A percentile compares a stretch with the other conserved stretches of the same genome.
Conservation (phyloP, 2,797 vertebrate genomes). For the Ptychobarbus kaznakovi region DNA sequence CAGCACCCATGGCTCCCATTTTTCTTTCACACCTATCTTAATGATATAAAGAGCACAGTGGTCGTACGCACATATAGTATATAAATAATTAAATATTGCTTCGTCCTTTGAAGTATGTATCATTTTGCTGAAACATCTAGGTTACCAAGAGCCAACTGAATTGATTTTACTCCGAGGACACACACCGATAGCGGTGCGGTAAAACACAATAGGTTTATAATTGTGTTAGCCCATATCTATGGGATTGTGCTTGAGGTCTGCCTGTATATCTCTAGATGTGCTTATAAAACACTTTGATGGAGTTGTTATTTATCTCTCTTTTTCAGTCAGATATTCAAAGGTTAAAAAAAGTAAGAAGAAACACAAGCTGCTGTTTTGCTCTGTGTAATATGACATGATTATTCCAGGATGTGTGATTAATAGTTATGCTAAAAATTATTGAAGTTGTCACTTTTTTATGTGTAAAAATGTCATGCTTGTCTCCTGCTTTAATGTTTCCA, state of each 20-base stretch:
- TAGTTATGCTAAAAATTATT: background rate
- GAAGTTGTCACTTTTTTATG: background rate
- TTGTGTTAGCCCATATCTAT: background rate
- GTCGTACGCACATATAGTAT: background rate
- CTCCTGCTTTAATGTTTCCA: background rate
- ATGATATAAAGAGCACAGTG: constrained; percentile 14
- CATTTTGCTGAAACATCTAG: constrained; percentile 42
- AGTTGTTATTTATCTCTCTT: background rate
- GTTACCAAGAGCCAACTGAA: constrained; percentile 34
- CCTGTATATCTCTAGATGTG: background rate
- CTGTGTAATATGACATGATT: background rate
- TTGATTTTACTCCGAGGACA: constrained; percentile 42
- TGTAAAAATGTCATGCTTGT: background rate
- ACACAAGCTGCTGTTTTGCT: background rate
- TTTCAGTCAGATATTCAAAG: constrained; percentile 17
- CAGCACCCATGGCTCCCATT: background rate
- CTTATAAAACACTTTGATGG: constrained; percentile 22
- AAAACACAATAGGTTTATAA: constrained; percentile 29
- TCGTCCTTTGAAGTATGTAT: constrained; percentile 37
- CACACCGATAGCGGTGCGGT: background rate
- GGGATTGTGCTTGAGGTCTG: background rate
- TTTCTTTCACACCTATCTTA: constrained; percentile 37
- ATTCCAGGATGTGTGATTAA: background rate
- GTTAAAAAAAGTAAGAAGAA: background rate
- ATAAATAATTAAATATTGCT: constrained; percentile 24